Base-by-base conservation (phyloP, 2,888 invertebrate genomes). In the Arctia plantaginis region DNA sequence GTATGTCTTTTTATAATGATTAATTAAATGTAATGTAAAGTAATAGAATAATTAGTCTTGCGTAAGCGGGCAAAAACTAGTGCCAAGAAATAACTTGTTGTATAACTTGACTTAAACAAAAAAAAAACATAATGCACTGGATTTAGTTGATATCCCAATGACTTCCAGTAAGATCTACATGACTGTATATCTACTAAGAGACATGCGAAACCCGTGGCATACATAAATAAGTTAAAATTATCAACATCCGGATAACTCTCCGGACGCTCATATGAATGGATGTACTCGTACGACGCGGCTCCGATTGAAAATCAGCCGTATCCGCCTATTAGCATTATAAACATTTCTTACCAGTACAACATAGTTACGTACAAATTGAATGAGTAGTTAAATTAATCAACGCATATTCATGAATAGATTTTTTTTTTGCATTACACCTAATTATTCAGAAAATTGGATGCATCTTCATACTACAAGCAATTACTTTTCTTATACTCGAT, bases 221-320 rank as follows among this genome's bases (percentile, higher is more conserved):
- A 86, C 82, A 85, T 86, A 87, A 86, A 86, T 85, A 87, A 88
- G 88, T 87, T 88, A 89, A 91, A 92, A 91, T 90, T 86, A 91
- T 90, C 86, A 87, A 89, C 90, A 91, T 91, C 91, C 91, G 91
- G 86, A 87, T 87, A 89, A 87, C 84, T 85, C 87, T 86, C 86
- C 89, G 90, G 88, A 88, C 87, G 89, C 82, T 84, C 82, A 84
- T 87, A 88, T 90, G 88, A 90, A 89, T 90, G 90, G 87, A 88
- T 88, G 89, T 88, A 65, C 64, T 47, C 69, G 41, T 69, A 86
- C 85, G 84, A 85, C 84, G 85, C 85, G 83, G 86, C 87, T 85
- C 83, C 90, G 90, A 92, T 91, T 92, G 90, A 91, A 92, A 93
- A 93, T 92, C 92, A 91, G 90, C 90, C 92, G 88, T 91, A 92